Evolutionary conservation across 2,888 invertebrate species (phyloP).

Genomic region (Orgyia antiqua): DNA sequence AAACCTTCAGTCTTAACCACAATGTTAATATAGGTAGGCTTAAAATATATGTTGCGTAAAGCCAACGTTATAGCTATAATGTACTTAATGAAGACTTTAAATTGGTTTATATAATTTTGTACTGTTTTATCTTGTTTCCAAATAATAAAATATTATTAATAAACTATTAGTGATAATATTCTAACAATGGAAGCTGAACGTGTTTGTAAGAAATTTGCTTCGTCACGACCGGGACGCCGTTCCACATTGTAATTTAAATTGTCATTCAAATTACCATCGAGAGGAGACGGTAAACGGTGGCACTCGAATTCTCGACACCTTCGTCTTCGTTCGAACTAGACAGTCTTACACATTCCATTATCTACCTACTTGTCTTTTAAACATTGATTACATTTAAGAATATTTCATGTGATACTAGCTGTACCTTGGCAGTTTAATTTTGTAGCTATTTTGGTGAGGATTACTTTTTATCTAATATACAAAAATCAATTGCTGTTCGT

Average conservation of each 20-base stretch:
- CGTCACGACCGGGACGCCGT: slow-evolving; percentile 66
- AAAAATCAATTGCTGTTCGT: no score
- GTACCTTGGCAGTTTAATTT: no score
- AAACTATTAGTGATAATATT: slow-evolving; percentile 40
- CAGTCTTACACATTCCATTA: slow-evolving; percentile 31
- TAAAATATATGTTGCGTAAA: no score
- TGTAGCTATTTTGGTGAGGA: no score
- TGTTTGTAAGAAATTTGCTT: slow-evolving; percentile 45
- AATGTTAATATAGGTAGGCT: no score
- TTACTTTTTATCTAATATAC: no score
- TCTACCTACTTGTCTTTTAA: slow-evolving; percentile 2
- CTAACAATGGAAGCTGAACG: slow-evolving; percentile 39
- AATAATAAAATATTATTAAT: no score
- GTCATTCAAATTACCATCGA: slow-evolving; percentile 62
- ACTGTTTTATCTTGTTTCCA: no score
- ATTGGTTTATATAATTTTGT: no score
- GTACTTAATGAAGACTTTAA: no score
- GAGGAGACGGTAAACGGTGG: slow-evolving; percentile 57
- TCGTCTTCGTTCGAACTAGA: slow-evolving; percentile 32
- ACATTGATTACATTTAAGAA: not conserved
- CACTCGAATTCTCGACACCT: slow-evolving; percentile 69
- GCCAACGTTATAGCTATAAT: no score
- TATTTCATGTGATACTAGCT: not conserved
- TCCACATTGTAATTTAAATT: slow-evolving; percentile 67
- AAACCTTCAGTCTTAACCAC: no score